phyloP scores from a whole-genome alignment of 2,888 invertebrate genomes.

The Lasioglossum figueresi region DNA sequence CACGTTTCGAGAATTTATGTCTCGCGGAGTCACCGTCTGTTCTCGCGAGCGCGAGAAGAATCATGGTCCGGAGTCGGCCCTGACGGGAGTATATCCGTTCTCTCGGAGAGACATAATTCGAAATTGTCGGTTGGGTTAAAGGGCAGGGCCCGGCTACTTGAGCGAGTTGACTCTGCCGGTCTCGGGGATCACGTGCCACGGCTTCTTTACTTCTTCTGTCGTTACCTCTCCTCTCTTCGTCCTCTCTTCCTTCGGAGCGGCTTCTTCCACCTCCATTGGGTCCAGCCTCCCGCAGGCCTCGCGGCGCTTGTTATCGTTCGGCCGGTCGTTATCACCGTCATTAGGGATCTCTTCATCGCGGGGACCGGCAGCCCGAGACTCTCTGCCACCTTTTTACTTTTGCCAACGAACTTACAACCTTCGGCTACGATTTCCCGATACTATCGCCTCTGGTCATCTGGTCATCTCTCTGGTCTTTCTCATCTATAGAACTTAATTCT shows the following conservation, averaged over 20 bases:
- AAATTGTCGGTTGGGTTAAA: constrained; percentile 82
- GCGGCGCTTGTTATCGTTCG: constrained; percentile 30
- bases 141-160: constrained; percentile 83
- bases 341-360: constrained; percentile 46
- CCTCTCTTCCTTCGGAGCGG: constrained; percentile 25
- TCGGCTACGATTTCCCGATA: not conserved
- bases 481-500: too few relatives aligned
- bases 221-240: constrained; percentile 45
- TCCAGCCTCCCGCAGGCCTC: constrained; percentile 28
- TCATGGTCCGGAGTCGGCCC: constrained; percentile 61
- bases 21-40: constrained; percentile 22
- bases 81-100: constrained; percentile 79
- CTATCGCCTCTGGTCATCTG: not conserved
- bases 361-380: not conserved
- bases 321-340: constrained; percentile 40
- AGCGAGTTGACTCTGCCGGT: constrained; percentile 82
- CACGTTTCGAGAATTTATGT: constrained; percentile 18
- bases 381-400: constrained; percentile 8
- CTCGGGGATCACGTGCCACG: constrained; percentile 82
- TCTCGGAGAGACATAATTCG: constrained; percentile 81
- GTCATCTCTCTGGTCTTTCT: too few relatives aligned
- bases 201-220: constrained; percentile 69
- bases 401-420: not conserved
- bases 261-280: constrained; percentile 36
- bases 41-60: constrained; percentile 33